phyloP scores from a whole-genome alignment of 2,113 vertebrate species.

The Lathamus discolor region DNA sequence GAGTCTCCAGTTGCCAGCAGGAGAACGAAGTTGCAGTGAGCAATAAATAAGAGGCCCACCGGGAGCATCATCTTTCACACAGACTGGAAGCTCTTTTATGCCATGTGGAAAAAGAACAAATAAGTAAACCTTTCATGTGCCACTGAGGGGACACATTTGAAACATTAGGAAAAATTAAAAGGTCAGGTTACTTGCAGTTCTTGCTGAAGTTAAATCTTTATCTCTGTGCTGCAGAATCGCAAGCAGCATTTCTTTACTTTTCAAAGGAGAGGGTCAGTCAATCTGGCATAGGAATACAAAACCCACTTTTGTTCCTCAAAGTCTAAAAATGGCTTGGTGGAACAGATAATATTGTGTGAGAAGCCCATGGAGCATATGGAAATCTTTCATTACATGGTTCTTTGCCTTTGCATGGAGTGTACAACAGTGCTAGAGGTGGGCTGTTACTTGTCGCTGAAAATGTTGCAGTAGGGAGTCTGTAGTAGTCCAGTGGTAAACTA shows the following conservation, averaged over 20 bases:
- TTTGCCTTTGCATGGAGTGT: background rate
- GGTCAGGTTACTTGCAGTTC: background rate
- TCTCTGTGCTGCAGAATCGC: background rate
- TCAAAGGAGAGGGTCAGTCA: background rate
- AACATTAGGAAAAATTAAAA: constrained; percentile 40
- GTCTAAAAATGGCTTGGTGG: background rate
- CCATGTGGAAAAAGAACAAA: background rate
- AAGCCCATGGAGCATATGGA: background rate
- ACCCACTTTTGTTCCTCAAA: background rate
- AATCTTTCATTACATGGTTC: background rate
- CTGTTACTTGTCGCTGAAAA: background rate
- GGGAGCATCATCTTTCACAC: constrained; percentile 10
- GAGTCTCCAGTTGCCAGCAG: background rate
- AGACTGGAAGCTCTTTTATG: constrained; percentile 3
- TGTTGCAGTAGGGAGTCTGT: background rate
- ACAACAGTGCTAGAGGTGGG: background rate
- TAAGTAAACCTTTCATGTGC: background rate
- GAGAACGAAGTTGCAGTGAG: background rate
- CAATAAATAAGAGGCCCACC: background rate
- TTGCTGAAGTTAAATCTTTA: background rate
- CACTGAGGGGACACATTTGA: background rate
- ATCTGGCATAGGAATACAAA: background rate
- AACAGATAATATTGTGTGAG: background rate
- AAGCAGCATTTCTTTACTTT: background rate
- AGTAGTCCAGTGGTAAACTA: background rate